Base-by-base conservation (phyloP, 2,888 invertebrate species). In the Chironomus riparius region DNA sequence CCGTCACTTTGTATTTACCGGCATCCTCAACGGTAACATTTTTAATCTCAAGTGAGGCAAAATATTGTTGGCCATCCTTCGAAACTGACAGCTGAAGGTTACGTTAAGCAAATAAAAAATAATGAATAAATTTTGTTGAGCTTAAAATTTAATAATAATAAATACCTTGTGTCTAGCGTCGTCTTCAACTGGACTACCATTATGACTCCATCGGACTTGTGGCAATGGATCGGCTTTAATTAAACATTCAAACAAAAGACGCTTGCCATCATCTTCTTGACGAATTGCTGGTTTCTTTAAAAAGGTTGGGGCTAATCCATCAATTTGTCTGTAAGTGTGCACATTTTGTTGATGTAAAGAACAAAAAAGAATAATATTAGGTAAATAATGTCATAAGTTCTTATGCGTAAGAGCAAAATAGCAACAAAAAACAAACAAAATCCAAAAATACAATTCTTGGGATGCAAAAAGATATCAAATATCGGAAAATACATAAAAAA, bases 21-120 rank as follows among this genome's bases (percentile, higher is more conserved):
- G 96, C 96, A 88, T 97, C 96, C 88, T 96, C 96, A 81, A 96
- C 95, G 78, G 95, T 95, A 81, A 97, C 96, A 85, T 95, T 94
- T 87, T 90, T 90, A 82, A 98, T 95, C 86, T 94, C 94, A 85
- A 98, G 88, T 79, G 94, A 92, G 81, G 95, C 94, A 87, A 94
- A 92, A 87, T 95, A 96, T 82, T 94, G 94, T 85, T 95, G 94
- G 79, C 94, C 94, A 84, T 96, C 95, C 85, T 95, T 95, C 84
- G 91, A 92, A 81, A 95, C 91, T 83, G 90, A 90, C 83, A 95
- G 86, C 95, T 95, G 87, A 79, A 86, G 79, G 78, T 76, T 62
- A 18, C 38, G 47, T 61, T n/a, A 50, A 22, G 76, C 47, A 4
- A 0, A 2, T 10, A 18, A 1, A 48, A 70, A 38, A 70, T 2